phyloP scores from a whole-genome alignment of 2,888 invertebrate species.

The Bibio marci region DNA sequence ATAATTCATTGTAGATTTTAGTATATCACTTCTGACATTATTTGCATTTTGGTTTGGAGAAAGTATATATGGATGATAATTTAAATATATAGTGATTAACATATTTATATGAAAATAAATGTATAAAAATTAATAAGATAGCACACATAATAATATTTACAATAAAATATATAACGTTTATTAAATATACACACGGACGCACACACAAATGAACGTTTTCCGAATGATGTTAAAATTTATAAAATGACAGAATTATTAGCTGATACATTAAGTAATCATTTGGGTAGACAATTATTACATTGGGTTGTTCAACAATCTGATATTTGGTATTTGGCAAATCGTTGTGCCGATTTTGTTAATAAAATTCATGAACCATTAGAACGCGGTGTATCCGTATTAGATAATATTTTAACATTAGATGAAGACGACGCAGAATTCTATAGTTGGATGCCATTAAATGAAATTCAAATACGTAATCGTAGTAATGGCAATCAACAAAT shows the following conservation, averaged over 20 bases:
- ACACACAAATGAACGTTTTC: no score
- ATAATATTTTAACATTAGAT: constrained; percentile 44
- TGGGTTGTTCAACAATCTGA: constrained; percentile 47
- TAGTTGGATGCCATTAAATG: constrained; percentile 9
- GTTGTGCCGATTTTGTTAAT: constrained; percentile 36
- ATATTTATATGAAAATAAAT: no score
- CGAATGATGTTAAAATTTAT: no score
- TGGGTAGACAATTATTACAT: constrained; percentile 38
- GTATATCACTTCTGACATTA: no score
- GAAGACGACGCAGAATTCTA: constrained; percentile 28
- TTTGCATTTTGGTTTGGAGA: no score
- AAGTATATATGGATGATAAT: no score
- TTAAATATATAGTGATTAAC: no score
- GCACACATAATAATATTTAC: no score
- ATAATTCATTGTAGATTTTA: no score
- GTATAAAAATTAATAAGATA: no score
- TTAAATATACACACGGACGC: no score
- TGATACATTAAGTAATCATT: constrained; percentile 27
- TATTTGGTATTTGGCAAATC: constrained; percentile 41
- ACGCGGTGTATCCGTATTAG: constrained; percentile 37
- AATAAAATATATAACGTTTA: no score
- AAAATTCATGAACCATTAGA: constrained; percentile 30
- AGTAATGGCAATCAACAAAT: background rate
- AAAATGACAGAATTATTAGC: constrained; percentile 30
- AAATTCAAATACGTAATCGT: background rate